Conservation (phyloP, 2,888 invertebrate species). For the Merodon equestris region DNA sequence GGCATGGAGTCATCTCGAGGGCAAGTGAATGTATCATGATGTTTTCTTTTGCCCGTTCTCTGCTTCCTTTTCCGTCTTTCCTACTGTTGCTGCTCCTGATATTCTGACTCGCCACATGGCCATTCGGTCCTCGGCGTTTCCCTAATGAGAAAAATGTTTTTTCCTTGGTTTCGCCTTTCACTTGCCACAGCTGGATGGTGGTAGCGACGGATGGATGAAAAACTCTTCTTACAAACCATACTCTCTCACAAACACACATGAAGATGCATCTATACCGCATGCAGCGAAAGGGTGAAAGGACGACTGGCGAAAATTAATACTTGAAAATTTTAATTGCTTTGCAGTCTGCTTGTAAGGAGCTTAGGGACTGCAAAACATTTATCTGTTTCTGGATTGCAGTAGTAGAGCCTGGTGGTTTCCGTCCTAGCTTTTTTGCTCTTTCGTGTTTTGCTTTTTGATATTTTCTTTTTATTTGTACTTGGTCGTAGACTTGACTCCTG, state of each 20-base stretch:
- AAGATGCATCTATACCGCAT: too few relatives aligned
- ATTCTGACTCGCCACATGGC: constrained; percentile 37
- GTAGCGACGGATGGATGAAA: constrained; percentile 11
- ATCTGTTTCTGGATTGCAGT: constrained; percentile 41
- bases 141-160: constrained; percentile 65
- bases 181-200: constrained; percentile 23
- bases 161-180: neutral
- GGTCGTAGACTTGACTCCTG: too few relatives aligned
- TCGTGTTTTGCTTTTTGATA: neutral
- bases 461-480: neutral
- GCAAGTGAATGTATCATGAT: constrained; percentile 68
- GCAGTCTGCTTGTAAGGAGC: constrained; percentile 62
- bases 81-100: constrained; percentile 30
- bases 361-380: constrained; percentile 53
- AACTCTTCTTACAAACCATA: constrained; percentile 49
- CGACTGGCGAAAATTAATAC: constrained; percentile 67
- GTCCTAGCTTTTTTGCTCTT: too few relatives aligned
- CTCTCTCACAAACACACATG: constrained; percentile 37
- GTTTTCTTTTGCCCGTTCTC: constrained; percentile 56
- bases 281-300: constrained; percentile 40
- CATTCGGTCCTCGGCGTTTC: constrained; percentile 44
- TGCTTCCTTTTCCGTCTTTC: constrained; percentile 46
- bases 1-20: constrained; percentile 63
- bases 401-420: too few relatives aligned
- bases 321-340: constrained; percentile 68